Evolutionary conservation across 2,888 invertebrate genomes (phyloP).

Genomic region (Synanthedon vespiformis): DNA sequence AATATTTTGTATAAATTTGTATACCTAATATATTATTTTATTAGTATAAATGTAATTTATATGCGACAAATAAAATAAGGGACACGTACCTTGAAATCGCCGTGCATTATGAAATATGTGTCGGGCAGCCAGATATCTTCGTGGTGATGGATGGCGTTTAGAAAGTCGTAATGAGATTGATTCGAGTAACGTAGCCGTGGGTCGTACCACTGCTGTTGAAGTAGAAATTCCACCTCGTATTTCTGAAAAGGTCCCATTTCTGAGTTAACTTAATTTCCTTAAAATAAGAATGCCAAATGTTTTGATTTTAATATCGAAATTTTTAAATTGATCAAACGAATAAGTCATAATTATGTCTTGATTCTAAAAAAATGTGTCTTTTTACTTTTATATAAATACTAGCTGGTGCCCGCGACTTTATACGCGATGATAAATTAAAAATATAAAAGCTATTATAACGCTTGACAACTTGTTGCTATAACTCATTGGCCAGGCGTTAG

Average conservation of each 20-base stretch:
- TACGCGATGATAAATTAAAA: no score
- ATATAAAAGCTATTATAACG: no score
- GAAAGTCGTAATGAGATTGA: slow-evolving; percentile 86
- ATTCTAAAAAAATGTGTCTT: no score
- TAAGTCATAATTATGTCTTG: no score
- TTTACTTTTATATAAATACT: no score
- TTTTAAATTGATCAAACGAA: no score
- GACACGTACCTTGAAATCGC: slow-evolving; percentile 81
- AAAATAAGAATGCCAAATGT: no score
- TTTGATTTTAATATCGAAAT: no score
- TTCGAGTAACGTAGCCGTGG: slow-evolving; percentile 90
- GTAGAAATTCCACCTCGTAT: slow-evolving; percentile 95
- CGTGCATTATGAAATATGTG: slow-evolving; percentile 96
- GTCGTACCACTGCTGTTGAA: slow-evolving; percentile 95
- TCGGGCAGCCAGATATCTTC: slow-evolving; percentile 94
- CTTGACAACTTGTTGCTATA: no score
- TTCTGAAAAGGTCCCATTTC: slow-evolving; percentile 72
- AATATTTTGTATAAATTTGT: slow-evolving; percentile 23
- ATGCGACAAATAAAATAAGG: not conserved
- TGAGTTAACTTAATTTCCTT: no score
- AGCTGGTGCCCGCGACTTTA: no score
- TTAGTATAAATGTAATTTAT: not conserved
- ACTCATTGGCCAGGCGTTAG: no score
- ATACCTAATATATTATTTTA: not conserved
- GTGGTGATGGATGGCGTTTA: slow-evolving; percentile 94